These are phyloP conservation scores for Scomber scombrus DNA, from an alignment of 2,113 vertebrate species.

Conservation along the genomic window DNA sequence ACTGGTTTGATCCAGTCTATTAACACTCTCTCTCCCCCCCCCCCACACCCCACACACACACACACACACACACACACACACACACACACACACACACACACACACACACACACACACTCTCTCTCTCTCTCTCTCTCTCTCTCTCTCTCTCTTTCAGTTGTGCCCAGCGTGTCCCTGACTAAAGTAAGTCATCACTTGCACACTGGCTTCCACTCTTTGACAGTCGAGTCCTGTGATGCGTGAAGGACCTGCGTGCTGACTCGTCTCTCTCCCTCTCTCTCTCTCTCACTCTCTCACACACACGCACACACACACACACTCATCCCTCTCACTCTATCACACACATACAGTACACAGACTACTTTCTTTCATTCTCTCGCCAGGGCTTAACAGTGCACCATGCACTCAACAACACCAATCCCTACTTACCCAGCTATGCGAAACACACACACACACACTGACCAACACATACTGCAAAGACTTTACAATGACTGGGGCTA, in stretches of 20 bases:
- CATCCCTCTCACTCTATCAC: neutral
- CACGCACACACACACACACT: too few species aligned
- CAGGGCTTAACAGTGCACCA: conserved; percentile 16
- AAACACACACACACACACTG: neutral
- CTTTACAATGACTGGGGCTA: too few species aligned
- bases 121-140: too few species aligned
- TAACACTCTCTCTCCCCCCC: conserved; percentile 1
- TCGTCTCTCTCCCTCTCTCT: conserved; percentile 1
- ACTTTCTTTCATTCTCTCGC: conserved; percentile 11
- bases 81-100: too few species aligned
- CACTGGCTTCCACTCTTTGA: conserved; percentile 41
- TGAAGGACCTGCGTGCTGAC: conserved; percentile 53
- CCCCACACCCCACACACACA: too few species aligned
- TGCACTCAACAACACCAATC: neutral
- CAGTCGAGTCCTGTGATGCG: conserved; percentile 41
- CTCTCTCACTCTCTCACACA: neutral
- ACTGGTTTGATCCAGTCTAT: conserved; percentile 26
- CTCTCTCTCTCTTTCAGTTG: neutral
- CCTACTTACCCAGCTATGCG: neutral
- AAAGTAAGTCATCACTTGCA: conserved; percentile 51
- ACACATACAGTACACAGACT: conserved; percentile 2
- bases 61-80: too few species aligned
- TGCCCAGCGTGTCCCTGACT: conserved; percentile 14
- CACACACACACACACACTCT: too few species aligned
- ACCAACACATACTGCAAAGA: too few species aligned